Evolutionary conservation across 23 tunicate genomes (phyloP).

Genomic region (Styela clava): DNA sequence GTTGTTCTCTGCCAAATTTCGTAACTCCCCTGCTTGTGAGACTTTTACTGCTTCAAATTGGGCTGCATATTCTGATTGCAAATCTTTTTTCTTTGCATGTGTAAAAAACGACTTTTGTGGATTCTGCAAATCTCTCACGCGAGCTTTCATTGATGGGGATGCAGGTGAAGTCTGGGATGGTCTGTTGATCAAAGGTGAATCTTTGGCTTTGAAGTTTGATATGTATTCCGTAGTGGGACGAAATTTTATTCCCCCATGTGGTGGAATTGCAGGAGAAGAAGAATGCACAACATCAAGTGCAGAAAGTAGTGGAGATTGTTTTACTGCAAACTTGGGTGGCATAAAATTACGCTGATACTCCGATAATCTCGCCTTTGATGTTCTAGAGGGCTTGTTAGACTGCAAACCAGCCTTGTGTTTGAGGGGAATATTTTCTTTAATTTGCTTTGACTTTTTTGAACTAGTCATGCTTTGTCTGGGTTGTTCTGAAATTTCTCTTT

Average conservation of each 20-base stretch:
- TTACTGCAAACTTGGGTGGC: conserved; percentile 21
- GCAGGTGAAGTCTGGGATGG: conserved; percentile 51
- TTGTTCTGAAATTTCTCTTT: neutral
- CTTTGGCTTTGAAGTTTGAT: conserved; percentile 39
- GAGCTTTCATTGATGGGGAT: conserved; percentile 76
- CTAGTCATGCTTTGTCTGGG: neutral
- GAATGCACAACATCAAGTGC: conserved; percentile 87
- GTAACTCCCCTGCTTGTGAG: conserved; percentile 4
- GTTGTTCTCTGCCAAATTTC: conserved; percentile 61
- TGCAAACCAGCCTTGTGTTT: conserved; percentile 16
- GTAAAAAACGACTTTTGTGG: neutral
- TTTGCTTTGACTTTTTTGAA: neutral
- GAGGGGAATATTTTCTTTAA: conserved; percentile 9
- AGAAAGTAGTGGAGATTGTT: conserved; percentile 69
- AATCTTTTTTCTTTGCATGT: conserved; percentile 5
- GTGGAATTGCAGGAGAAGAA: conserved; percentile 84
- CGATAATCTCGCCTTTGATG: conserved; percentile 13
- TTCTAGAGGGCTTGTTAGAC: neutral
- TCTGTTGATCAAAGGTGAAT: conserved; percentile 20
- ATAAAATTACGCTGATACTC: conserved; percentile 29
- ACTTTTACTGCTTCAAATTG: conserved; percentile 14
- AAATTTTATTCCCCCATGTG: conserved; percentile 59
- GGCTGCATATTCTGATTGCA: conserved; percentile 20
- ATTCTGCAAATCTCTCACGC: conserved; percentile 61
- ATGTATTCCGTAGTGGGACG: conserved; percentile 48